A percentile compares a stretch with the other conserved stretches of the same genome.
Conservation (phyloP, 2,888 invertebrate species). For the Hymenopus coronatus region DNA sequence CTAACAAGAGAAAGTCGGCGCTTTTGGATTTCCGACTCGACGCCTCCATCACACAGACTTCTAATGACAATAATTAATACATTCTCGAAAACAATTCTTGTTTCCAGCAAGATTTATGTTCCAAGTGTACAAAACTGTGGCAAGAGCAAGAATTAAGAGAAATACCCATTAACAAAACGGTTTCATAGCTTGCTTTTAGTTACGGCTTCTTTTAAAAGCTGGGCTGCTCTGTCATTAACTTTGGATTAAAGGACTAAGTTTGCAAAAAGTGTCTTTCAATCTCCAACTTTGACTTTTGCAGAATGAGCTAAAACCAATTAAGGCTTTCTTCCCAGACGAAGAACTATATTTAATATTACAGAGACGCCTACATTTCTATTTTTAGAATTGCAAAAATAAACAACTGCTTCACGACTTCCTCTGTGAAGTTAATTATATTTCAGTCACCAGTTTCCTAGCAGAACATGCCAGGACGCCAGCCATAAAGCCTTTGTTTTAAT, state of each 20-base stretch:
- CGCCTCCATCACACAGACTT: not conserved
- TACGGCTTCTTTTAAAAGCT: not conserved
- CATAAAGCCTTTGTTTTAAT: too few relatives aligned
- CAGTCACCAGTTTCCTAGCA: too few relatives aligned
- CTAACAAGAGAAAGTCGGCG: not conserved
- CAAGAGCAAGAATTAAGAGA: not conserved
- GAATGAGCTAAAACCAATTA: not conserved
- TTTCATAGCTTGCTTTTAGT: not conserved
- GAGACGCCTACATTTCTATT: too few relatives aligned
- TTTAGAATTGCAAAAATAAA: too few relatives aligned
- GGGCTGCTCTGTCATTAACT: not conserved
- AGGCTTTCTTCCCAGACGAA: not conserved
- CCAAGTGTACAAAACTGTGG: not conserved
- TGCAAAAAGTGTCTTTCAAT: not conserved
- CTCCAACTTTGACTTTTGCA: not conserved
- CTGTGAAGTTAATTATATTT: too few relatives aligned
- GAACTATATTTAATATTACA: too few relatives aligned
- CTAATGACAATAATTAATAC: slow-evolving; percentile 3
- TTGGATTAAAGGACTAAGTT: not conserved
- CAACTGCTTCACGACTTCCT: too few relatives aligned
- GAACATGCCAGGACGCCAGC: too few relatives aligned
- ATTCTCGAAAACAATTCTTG: not conserved
- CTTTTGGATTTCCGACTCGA: not conserved
- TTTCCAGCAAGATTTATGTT: not conserved
- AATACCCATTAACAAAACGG: not conserved